phyloP scores from a whole-genome alignment of 92 coral and sea anemone species.

The Bergia sp. region DNA sequence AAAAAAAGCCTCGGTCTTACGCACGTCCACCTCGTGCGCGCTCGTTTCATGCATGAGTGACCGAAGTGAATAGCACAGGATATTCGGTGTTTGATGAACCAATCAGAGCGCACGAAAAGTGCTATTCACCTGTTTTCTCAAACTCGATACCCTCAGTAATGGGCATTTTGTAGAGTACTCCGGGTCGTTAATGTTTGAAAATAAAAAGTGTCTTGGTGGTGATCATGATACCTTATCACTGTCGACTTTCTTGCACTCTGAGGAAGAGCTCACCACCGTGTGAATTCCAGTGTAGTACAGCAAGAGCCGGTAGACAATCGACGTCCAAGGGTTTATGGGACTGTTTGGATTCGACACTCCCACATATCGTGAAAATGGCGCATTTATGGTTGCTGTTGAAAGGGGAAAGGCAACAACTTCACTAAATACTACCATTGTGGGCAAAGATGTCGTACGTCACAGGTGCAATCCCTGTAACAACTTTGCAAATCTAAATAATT shows the following conservation, averaged over 20 bases:
- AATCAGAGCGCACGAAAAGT: no score
- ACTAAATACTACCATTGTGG: not conserved
- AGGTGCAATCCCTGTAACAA: no score
- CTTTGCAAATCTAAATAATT: no score
- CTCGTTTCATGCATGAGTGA: no score
- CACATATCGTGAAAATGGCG: slow-evolving; percentile 77
- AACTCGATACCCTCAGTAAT: no score
- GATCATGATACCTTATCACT: not conserved
- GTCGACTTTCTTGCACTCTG: slow-evolving; percentile 3
- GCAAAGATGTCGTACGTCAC: no score
- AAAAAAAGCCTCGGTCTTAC: no score
- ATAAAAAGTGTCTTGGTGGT: not conserved
- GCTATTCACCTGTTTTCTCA: no score
- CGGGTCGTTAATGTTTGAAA: not conserved
- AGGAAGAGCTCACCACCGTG: not conserved
- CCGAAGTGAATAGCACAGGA: no score
- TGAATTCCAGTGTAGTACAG: slow-evolving; percentile 78
- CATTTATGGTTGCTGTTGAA: slow-evolving; percentile 29
- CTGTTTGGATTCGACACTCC: slow-evolving; percentile 51
- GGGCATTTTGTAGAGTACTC: not conserved
- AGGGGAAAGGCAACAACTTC: not conserved
- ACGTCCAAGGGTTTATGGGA: slow-evolving; percentile 52
- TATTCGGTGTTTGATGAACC: no score
- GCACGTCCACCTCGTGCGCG: no score
- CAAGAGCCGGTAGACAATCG: slow-evolving; percentile 51